phyloP scores from a whole-genome alignment of 2,888 invertebrate genomes.

The Euproctis similis region DNA sequence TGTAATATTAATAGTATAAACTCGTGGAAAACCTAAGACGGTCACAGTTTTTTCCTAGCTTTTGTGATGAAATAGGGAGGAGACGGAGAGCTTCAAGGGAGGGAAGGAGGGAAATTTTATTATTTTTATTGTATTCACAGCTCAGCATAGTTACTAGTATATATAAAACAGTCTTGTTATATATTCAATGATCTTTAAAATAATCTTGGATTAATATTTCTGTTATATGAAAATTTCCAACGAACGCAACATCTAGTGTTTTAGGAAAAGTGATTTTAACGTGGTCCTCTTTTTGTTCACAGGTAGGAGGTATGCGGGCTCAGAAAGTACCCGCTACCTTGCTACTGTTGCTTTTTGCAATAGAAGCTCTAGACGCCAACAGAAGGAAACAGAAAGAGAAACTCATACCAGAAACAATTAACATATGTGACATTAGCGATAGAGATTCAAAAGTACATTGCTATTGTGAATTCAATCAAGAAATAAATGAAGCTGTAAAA shows the following conservation, averaged over 20 bases:
- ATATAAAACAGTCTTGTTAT: neutral
- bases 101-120: too few species aligned
- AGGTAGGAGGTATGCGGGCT: constrained; percentile 73
- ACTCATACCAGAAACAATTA: constrained; percentile 43
- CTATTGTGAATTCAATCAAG: constrained; percentile 78
- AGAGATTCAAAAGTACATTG: constrained; percentile 78
- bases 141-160: too few species aligned
- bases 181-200: neutral
- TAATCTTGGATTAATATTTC: too few species aligned
- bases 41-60: too few species aligned
- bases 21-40: too few species aligned
- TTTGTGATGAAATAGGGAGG: too few species aligned
- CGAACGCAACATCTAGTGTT: too few species aligned
- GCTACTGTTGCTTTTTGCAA: constrained; percentile 67
- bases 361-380: constrained; percentile 64
- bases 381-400: constrained; percentile 65
- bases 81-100: too few species aligned
- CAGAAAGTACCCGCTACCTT: constrained; percentile 67
- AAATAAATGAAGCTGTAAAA: constrained; percentile 77
- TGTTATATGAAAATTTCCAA: too few species aligned
- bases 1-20: too few species aligned
- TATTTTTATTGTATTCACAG: too few species aligned
- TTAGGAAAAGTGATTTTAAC: constrained; percentile 12
- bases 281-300: constrained; percentile 39
- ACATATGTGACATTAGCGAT: constrained; percentile 76